Conservation (phyloP, 2,797 vertebrate genomes). For the Hirundo rustica region DNA sequence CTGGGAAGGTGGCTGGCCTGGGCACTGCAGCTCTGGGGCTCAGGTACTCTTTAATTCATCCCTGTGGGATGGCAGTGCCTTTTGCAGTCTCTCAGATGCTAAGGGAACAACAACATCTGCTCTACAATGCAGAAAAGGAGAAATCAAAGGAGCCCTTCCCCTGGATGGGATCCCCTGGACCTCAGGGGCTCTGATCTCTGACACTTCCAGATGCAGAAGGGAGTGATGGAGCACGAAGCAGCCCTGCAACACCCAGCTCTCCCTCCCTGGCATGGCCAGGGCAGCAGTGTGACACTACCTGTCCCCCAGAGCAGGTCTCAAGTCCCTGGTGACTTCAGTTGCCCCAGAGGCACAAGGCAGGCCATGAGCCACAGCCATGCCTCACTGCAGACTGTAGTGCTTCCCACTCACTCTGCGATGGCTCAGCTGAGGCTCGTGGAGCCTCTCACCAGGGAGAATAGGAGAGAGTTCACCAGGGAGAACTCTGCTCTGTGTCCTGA, state of each 20-base stretch:
- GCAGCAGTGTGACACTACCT: neutral
- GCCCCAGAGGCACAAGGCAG: neutral
- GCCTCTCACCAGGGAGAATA: neutral
- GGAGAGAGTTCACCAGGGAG: rapidly evolving
- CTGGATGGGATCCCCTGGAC: neutral
- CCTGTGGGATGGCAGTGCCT: neutral
- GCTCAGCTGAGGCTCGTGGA: neutral
- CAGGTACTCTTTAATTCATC: neutral
- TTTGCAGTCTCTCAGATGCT: neutral
- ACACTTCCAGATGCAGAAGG: neutral
- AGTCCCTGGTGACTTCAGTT: neutral
- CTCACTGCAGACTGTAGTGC: rapidly evolving
- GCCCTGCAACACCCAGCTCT: neutral
- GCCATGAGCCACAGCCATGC: rapidly evolving
- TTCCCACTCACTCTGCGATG: neutral
- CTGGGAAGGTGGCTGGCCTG: neutral
- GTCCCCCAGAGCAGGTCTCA: neutral
- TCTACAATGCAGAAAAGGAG: neutral
- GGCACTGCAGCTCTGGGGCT: neutral
- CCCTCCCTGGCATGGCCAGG: neutral
- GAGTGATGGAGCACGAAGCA: neutral
- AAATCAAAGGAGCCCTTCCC: neutral
- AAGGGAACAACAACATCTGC: neutral
- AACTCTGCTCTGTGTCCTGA: neutral
- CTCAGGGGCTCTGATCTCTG: neutral